Evolutionary conservation across 2,797 vertebrate genomes (phyloP).

Genomic region (Choloepus didactylus): DNA sequence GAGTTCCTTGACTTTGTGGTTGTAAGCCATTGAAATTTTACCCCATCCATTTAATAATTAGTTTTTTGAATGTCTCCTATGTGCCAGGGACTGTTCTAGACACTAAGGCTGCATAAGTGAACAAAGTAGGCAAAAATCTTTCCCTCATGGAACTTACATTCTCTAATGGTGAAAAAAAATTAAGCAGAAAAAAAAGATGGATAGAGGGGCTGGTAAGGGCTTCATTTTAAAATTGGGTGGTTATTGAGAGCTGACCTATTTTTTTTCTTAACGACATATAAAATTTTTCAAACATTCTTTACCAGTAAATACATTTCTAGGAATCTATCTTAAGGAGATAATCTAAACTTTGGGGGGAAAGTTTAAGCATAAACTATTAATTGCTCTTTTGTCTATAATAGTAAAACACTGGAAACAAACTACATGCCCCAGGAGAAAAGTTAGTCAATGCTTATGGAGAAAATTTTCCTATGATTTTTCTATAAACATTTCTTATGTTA

Average conservation of each 20-base stretch:
- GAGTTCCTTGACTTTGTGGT: not conserved
- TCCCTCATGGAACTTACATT: not conserved
- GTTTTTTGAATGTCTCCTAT: not conserved
- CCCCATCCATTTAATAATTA: not conserved
- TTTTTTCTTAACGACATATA: not conserved
- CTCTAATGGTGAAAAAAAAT: not conserved
- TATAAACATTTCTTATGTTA: not conserved
- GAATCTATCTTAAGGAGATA: not conserved
- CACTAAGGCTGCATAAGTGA: not conserved
- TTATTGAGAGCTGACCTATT: not conserved
- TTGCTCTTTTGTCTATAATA: not conserved
- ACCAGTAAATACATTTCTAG: not conserved
- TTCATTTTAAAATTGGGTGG: not conserved
- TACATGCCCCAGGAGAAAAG: not conserved
- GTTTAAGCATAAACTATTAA: not conserved
- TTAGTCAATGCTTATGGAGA: not conserved
- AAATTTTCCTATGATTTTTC: not conserved
- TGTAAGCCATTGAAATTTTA: not conserved
- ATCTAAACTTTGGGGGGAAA: not conserved
- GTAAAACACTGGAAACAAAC: not conserved
- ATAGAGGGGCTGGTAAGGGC: not conserved
- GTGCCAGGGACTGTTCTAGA: not conserved
- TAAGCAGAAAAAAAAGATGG: not conserved
- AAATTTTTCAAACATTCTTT: not conserved
- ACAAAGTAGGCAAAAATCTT: constrained; percentile 27